A percentile compares a stretch with the other conserved stretches of the same genome.
phyloP scores from a whole-genome alignment of 2,888 invertebrate species.

The Drosophila sordidapex region DNA sequence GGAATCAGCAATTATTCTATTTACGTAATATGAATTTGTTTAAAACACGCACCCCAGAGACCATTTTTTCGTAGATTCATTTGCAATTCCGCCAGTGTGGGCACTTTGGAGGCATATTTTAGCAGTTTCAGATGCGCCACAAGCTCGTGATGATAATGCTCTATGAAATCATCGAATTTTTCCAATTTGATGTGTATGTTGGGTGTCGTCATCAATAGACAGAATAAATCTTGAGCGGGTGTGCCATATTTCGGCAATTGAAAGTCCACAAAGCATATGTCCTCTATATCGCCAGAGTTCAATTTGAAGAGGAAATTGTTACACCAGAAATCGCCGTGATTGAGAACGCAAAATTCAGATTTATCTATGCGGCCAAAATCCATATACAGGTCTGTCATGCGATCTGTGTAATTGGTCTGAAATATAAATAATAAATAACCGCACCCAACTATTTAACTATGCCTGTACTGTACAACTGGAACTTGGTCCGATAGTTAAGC shows the following conservation, averaged over 20 bases:
- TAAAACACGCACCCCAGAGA: slow-evolving; percentile 66
- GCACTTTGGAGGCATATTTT: slow-evolving; percentile 70
- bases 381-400: slow-evolving; percentile 60
- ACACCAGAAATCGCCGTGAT: slow-evolving; percentile 83
- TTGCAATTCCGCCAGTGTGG: slow-evolving; percentile 77
- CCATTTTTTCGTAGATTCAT: slow-evolving; percentile 71
- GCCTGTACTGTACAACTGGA: background rate
- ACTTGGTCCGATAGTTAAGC: background rate
- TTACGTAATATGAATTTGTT: background rate
- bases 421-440: background rate
- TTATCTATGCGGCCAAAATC: slow-evolving; percentile 55
- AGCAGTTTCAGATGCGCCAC: slow-evolving; percentile 70
- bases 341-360: slow-evolving; percentile 70
- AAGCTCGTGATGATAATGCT: slow-evolving; percentile 78
- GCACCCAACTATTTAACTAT: background rate
- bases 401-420: slow-evolving; percentile 58
- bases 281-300: slow-evolving; percentile 60
- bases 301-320: slow-evolving; percentile 83
- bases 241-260: slow-evolving; percentile 80
- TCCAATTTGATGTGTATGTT: slow-evolving; percentile 73
- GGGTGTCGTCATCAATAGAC: slow-evolving; percentile 79
- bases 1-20: slow-evolving; percentile 11
- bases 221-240: slow-evolving; percentile 81
- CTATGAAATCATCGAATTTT: slow-evolving; percentile 81
- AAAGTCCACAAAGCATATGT: slow-evolving; percentile 82